Percentiles rank a stretch among this genome's conserved stretches.
These are phyloP conservation scores for Zaprionus camerounensis DNA, from an alignment of 1,140 invertebrate genomes.

Conservation along the genomic window DNA sequence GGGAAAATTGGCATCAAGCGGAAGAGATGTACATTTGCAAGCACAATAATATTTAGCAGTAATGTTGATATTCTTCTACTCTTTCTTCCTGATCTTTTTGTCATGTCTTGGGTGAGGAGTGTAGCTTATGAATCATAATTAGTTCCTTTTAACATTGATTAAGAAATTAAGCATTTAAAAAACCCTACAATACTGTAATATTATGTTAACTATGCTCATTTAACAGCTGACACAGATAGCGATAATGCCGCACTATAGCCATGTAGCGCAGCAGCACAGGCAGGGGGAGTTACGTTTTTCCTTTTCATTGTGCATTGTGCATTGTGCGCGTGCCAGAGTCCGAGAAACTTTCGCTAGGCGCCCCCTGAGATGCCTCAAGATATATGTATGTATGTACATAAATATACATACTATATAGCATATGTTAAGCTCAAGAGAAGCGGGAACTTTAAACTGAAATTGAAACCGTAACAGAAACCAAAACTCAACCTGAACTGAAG, in stretches of 20 bases:
- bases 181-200: no score
- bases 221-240: constrained; percentile 2
- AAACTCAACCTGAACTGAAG: constrained; percentile 33
- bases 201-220: background rate
- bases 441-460: constrained; percentile 1
- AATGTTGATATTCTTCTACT: no score
- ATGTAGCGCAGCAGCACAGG: no score
- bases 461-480: constrained; percentile 13
- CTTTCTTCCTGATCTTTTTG: no score
- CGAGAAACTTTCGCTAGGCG: constrained; percentile 52
- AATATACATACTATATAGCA: background rate
- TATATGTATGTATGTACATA: background rate
- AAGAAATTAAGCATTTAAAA: no score
- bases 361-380: background rate
- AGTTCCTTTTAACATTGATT: no score
- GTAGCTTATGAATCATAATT: no score
- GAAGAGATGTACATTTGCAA: no score
- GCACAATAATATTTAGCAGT: no score
- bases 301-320: constrained; percentile 50
- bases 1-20: background rate
- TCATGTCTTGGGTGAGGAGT: no score
- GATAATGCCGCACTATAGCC: background rate
- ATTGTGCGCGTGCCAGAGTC: constrained; percentile 58
- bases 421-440: background rate
- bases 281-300: constrained; percentile 1